Evolutionary conservation across 2,113 vertebrate genomes (phyloP).

Genomic region (Pelobates fuscus): DNA sequence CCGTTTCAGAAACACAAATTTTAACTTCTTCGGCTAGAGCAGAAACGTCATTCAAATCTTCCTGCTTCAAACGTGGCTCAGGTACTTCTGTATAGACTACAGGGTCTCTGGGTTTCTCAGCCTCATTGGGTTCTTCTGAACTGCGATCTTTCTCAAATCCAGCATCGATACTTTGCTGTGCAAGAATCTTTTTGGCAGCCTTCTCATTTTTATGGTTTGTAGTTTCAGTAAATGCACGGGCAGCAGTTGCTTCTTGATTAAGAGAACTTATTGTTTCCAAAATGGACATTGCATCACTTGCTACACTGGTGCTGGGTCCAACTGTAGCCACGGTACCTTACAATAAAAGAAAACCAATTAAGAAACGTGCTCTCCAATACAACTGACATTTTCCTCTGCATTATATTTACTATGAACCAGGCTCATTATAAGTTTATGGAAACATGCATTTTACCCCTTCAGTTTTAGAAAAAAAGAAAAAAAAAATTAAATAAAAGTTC

Average conservation of each 20-base stretch:
- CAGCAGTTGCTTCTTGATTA: constrained; percentile 87
- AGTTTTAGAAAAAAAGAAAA: no score
- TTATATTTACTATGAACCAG: no score
- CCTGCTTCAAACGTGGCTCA: constrained; percentile 66
- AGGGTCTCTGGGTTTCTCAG: constrained; percentile 63
- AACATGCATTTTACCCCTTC: neutral
- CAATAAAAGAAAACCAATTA: constrained; percentile 35
- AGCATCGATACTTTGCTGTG: constrained; percentile 65
- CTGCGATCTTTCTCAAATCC: constrained; percentile 65
- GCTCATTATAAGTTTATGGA: no score
- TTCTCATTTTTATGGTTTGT: constrained; percentile 65
- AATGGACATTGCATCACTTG: constrained; percentile 86
- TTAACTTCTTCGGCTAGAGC: constrained; percentile 67
- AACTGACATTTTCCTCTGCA: no score
- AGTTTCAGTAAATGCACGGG: constrained; percentile 70
- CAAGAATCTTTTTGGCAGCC: constrained; percentile 61
- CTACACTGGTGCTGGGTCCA: constrained; percentile 64
- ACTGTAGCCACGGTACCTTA: constrained; percentile 66
- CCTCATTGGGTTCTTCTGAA: constrained; percentile 63
- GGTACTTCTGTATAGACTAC: constrained; percentile 64
- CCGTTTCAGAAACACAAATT: constrained; percentile 62
- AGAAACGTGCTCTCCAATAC: no score
- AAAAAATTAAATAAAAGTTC: no score
- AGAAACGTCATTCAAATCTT: constrained; percentile 65
- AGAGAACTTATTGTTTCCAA: constrained; percentile 88